These are phyloP conservation scores for Limnephilus auricula DNA, from an alignment of 2,888 invertebrate species.

Conservation along the genomic window DNA sequence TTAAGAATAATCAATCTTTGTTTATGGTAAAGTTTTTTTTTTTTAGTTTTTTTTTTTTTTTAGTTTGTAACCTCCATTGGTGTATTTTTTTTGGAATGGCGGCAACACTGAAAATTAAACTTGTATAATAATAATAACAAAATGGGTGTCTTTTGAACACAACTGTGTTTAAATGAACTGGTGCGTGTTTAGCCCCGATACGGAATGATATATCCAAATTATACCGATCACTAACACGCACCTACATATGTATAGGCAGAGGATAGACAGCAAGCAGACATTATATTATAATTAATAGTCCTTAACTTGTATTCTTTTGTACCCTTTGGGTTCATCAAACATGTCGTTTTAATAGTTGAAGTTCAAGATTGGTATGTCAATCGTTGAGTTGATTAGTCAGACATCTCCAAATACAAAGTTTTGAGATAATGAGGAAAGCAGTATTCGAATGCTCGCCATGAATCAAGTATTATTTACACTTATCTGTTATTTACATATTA, in stretches of 20 bases:
- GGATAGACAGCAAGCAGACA: not conserved
- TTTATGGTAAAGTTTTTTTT: not conserved
- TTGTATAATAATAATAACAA: slow-evolving; percentile 5
- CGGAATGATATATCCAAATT: slow-evolving; percentile 82
- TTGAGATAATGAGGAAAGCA: no score
- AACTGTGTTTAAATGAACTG: not conserved
- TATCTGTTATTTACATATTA: no score
- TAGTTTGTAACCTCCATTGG: not conserved
- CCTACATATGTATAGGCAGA: not conserved
- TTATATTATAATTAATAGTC: not conserved
- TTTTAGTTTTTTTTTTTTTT: not conserved
- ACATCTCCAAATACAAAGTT: no score
- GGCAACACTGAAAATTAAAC: slow-evolving; percentile 2
- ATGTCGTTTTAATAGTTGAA: no score
- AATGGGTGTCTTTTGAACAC: slow-evolving; percentile 9
- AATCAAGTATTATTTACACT: no score
- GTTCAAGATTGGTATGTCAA: no score
- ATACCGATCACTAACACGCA: slow-evolving; percentile 76
- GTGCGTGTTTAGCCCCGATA: slow-evolving; percentile 73
- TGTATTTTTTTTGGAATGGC: not conserved
- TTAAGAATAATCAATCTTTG: not conserved
- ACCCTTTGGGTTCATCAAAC: no score
- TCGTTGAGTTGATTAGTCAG: no score
- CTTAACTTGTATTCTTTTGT: not conserved
- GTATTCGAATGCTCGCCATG: no score